These are phyloP conservation scores for Pristionchus entomophagus DNA, from an alignment of 2,888 invertebrate species.

Conservation along the genomic window DNA sequence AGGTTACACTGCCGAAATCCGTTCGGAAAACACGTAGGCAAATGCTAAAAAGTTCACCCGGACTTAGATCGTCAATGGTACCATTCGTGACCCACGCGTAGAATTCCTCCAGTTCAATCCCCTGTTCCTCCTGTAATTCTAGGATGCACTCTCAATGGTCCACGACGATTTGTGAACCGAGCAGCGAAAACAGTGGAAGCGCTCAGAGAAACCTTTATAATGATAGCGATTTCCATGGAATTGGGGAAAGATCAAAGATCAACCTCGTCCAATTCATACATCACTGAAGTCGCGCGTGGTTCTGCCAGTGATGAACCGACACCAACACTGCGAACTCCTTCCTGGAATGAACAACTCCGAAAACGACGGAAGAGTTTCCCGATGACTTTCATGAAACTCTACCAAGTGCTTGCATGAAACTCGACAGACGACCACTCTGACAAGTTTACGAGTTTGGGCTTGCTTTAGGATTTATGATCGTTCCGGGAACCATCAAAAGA, in stretches of 20 bases:
- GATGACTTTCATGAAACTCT: too few species aligned
- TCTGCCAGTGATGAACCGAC: slow-evolving; percentile 13
- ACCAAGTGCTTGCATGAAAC: too few species aligned
- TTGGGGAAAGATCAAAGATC: background rate
- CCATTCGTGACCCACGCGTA: slow-evolving; percentile 46
- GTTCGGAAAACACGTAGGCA: background rate
- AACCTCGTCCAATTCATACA: slow-evolving; percentile 33
- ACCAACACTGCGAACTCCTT: background rate
- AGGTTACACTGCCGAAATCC: background rate
- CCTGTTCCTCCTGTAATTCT: background rate
- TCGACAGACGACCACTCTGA: too few species aligned
- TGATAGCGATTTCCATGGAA: background rate
- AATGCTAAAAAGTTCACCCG: background rate
- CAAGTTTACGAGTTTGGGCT: too few species aligned
- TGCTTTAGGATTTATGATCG: too few species aligned
- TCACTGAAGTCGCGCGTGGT: slow-evolving; percentile 23
- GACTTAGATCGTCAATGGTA: background rate
- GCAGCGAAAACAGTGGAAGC: too few species aligned
- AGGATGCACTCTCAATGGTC: background rate
- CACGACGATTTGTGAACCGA: too few species aligned
- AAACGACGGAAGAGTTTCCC: too few species aligned
- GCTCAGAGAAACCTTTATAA: too few species aligned
- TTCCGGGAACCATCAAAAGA: too few species aligned
- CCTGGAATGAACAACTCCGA: background rate
- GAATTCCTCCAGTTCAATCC: slow-evolving; percentile 43